phyloP scores from a whole-genome alignment of 2,888 invertebrate species.

The Branchellion lobata region DNA sequence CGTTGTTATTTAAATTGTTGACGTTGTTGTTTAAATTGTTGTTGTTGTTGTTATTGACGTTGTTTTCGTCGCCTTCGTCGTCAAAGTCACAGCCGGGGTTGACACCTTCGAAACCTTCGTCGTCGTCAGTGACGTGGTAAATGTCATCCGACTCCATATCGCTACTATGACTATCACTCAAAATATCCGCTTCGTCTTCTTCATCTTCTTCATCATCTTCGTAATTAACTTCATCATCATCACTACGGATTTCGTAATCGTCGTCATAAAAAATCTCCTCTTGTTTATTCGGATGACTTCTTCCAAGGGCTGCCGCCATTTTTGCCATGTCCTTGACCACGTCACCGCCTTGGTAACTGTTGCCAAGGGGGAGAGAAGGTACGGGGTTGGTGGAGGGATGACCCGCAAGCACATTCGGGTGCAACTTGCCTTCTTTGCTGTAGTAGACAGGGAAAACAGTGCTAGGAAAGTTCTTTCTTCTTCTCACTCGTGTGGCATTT shows the following conservation, averaged over 20 bases:
- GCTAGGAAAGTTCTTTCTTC: slow-evolving; percentile 9
- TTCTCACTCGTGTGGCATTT: background rate
- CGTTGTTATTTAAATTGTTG: background rate
- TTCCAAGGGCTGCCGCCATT: slow-evolving; percentile 25
- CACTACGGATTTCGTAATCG: background rate
- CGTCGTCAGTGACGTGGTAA: slow-evolving; percentile 41
- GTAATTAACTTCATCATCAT: slow-evolving; percentile 14
- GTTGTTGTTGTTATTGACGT: background rate
- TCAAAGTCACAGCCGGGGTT: slow-evolving; percentile 34
- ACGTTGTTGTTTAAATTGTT: slow-evolving; percentile 5
- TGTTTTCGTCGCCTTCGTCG: slow-evolving; percentile 36
- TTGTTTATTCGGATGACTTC: background rate
- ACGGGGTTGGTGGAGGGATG: background rate
- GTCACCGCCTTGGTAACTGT: background rate
- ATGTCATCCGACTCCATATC: slow-evolving; percentile 39
- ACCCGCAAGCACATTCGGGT: no score
- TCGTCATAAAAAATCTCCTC: slow-evolving; percentile 24
- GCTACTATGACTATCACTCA: slow-evolving; percentile 39
- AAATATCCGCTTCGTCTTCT: background rate
- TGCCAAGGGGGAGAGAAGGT: background rate
- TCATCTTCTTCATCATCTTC: slow-evolving; percentile 18
- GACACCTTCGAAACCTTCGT: slow-evolving; percentile 39
- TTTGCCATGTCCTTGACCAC: slow-evolving; percentile 15
- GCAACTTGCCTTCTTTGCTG: no score
- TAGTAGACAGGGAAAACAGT: no score